These are phyloP conservation scores for Opisthocomus hoazin DNA, from an alignment of 2,113 vertebrate genomes.

Conservation along the genomic window DNA sequence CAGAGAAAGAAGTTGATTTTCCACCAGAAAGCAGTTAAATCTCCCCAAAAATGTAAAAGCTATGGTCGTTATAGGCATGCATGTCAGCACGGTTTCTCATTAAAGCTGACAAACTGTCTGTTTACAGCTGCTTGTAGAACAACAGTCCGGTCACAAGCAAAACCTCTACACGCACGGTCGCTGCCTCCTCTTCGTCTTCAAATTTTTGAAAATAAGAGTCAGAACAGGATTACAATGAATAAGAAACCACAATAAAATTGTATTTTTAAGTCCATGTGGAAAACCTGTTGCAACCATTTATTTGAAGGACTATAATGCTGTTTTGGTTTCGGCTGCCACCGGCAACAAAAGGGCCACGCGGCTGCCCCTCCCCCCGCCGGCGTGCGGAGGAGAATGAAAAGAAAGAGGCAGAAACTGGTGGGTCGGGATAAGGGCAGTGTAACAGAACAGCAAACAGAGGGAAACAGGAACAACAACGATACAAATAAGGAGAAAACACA, in stretches of 20 bases:
- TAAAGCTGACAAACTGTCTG: not conserved
- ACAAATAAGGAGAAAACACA: too few species aligned
- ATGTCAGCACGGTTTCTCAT: not conserved
- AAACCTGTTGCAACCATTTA: not conserved
- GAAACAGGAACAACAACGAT: too few species aligned
- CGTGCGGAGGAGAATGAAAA: too few species aligned
- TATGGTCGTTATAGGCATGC: not conserved
- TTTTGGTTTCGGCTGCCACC: too few species aligned
- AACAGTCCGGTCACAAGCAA: not conserved
- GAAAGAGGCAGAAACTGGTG: too few species aligned
- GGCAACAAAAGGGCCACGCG: too few species aligned
- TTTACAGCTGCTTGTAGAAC: not conserved
- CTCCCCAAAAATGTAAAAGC: not conserved
- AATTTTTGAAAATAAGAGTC: not conserved
- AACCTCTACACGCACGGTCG: rapidly evolving
- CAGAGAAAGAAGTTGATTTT: not conserved
- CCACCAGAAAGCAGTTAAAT: not conserved
- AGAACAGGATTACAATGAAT: not conserved
- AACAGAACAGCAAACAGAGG: too few species aligned
- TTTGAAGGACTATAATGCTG: not conserved
- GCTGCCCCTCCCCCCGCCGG: too few species aligned
- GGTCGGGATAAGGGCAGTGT: too few species aligned
- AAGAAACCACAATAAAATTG: not conserved
- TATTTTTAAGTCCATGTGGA: not conserved
- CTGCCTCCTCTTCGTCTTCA: too few species aligned